Conservation (phyloP, 2,797 vertebrate species). For the Lates japonicus region DNA sequence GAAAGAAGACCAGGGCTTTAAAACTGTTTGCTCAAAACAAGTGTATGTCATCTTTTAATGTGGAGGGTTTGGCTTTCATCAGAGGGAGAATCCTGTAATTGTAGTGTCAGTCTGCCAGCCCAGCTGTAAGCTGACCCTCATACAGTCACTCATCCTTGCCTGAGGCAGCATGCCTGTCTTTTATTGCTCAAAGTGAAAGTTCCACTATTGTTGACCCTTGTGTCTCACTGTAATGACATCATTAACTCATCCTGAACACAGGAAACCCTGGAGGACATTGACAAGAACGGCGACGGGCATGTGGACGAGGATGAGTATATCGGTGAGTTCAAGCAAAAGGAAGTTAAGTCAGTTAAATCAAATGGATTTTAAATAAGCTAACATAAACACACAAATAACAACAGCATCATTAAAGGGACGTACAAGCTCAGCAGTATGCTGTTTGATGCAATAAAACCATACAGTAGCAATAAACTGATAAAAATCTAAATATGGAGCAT, state of each 20-base stretch:
- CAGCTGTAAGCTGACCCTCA: conserved; percentile 54
- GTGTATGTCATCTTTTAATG: conserved; percentile 25
- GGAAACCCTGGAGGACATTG: conserved; percentile 99
- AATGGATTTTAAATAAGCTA: conserved; percentile 4
- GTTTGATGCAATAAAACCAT: background rate
- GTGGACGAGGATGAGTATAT: conserved; percentile 99
- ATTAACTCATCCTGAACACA: conserved; percentile 75
- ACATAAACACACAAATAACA: background rate
- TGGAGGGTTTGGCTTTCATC: conserved; percentile 38
- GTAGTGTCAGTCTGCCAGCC: conserved; percentile 48
- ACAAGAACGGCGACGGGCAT: conserved; percentile 95
- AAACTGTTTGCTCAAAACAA: conserved; percentile 35
- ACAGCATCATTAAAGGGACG: background rate
- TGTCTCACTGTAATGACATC: conserved; percentile 57
- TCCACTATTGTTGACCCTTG: conserved; percentile 42
- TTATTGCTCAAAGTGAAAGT: conserved; percentile 60
- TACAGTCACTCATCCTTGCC: conserved; percentile 40
- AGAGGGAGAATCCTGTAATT: conserved; percentile 29
- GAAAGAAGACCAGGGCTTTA: background rate
- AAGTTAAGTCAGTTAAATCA: background rate
- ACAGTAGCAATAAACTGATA: background rate
- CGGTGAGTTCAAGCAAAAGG: conserved; percentile 84
- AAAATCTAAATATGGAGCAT: background rate
- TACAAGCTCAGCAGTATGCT: background rate
- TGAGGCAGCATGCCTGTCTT: conserved; percentile 53